Base-by-base conservation (phyloP, 1,140 invertebrate species). In the Drosophila murphyi region DNA sequence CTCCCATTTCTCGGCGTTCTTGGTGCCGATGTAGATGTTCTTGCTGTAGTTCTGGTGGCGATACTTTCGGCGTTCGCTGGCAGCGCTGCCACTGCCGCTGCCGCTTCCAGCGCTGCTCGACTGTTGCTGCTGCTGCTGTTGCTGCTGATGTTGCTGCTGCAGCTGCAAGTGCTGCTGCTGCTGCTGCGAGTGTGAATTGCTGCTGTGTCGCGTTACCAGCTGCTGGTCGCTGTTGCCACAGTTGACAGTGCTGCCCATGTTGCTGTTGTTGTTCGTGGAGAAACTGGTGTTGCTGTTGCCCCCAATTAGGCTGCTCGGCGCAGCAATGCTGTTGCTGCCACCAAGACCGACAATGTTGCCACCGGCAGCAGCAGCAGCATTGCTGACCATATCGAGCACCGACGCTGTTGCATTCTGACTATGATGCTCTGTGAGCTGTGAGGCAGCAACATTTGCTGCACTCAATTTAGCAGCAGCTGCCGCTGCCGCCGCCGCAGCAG, bases 1-100 rank as follows among this genome's bases (percentile, higher is more conserved):
- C 60, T 93, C 92, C 93, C 93, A 93, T 61, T 91, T 92, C 57
- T 93, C 92, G 55, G 93, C 92, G 75, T 93, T 93, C 67, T 92
- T 91, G 39, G 92, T 88, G 54, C 93, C 93, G 20, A 93, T 93
- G 43, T 92, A 92, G 45, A 92, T 92, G 75, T 92, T 92, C 60
- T 92, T 92, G 32, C 92, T 92, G 55, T 88, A 92, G 61, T 92
- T 92, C 55, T 92, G 92, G 34, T 92, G 92, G 3, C 92, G 89
- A 72, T 92, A 92, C 48, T 92, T 92, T 31, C 91, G 76, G 3
- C 90, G 62, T 6, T 91, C 86, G 67, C 80, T 91, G 45, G 89
- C 86, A 12, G 82, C 78, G 28, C 72, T 80, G 54, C 76, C 80
- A 39, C 78, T 75, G 32, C 78, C 78, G 12, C 70, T 61, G 57